Conservation (phyloP, 2,888 invertebrate species). For the Phasia obesa region DNA sequence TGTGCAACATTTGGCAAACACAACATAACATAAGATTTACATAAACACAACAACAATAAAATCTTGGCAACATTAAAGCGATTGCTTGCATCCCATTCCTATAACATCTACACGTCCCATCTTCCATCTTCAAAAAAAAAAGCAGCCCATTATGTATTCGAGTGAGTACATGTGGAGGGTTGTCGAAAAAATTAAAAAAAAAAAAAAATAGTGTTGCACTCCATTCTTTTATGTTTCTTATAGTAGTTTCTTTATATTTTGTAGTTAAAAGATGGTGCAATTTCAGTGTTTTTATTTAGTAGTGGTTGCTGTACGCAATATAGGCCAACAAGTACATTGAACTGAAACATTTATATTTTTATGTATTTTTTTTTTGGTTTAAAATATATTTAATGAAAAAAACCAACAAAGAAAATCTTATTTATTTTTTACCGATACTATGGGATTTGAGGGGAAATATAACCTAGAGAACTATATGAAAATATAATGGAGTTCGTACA, state of each 20-base stretch:
- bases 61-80: slow-evolving; percentile 63
- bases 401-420: slow-evolving; percentile 32
- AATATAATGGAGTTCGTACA: too few species aligned
- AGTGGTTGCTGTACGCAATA: slow-evolving; percentile 73
- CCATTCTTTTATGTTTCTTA: slow-evolving; percentile 55
- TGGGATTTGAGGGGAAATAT: slow-evolving; percentile 8
- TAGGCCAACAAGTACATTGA: slow-evolving; percentile 80
- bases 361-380: slow-evolving; percentile 4
- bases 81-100: slow-evolving; percentile 32
- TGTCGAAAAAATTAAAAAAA: slow-evolving; percentile 28
- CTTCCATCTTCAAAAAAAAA: slow-evolving; percentile 2
- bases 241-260: slow-evolving; percentile 44
- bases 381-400: slow-evolving; percentile 8
- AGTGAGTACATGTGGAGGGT: slow-evolving; percentile 41
- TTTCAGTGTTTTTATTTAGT: slow-evolving; percentile 40
- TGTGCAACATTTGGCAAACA: slow-evolving; percentile 70
- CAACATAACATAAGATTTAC: slow-evolving; percentile 31
- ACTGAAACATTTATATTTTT: slow-evolving; percentile 70
- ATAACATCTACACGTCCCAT: slow-evolving; percentile 37
- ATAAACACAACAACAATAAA: slow-evolving; percentile 44
- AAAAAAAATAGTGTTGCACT: slow-evolving; percentile 51
- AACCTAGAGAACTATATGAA: too few species aligned
- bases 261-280: slow-evolving; percentile 50
- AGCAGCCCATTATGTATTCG: slow-evolving; percentile 21
- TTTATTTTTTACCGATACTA: slow-evolving; percentile 43